These are phyloP conservation scores for Passer montanus DNA, from an alignment of 2,113 vertebrate species.

Conservation along the genomic window DNA sequence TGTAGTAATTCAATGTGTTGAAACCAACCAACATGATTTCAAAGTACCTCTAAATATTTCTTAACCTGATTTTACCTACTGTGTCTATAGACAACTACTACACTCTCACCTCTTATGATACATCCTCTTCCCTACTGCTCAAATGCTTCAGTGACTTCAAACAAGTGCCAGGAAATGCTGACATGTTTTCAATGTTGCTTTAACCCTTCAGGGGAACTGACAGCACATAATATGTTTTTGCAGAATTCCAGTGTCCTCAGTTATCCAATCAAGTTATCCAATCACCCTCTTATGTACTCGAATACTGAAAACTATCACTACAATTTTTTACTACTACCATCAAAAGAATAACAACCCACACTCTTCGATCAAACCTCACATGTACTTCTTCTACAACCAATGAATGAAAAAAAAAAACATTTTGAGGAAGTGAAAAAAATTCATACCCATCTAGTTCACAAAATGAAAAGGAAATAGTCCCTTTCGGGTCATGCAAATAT, in stretches of 20 bases:
- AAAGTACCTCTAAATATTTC: background rate
- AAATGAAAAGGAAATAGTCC: background rate
- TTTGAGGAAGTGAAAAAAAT: background rate
- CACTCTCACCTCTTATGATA: background rate
- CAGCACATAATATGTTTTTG: background rate
- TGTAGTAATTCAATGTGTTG: fast-evolving
- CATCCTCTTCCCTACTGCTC: background rate
- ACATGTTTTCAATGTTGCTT: background rate
- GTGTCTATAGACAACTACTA: background rate
- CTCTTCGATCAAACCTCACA: background rate
- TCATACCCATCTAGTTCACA: background rate
- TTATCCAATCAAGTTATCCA: background rate
- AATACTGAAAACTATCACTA: background rate
- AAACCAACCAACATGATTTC: background rate
- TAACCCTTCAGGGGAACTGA: background rate
- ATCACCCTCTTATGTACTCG: background rate
- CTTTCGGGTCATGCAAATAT: background rate
- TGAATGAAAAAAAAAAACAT: background rate
- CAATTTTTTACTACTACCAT: background rate
- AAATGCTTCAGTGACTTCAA: background rate
- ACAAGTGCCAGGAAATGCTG: background rate
- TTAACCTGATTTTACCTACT: background rate
- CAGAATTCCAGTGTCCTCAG: background rate
- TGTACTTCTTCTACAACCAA: background rate
- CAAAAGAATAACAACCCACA: background rate